Percentiles rank a stretch among this genome's conserved stretches.
Conservation (phyloP, 2,888 invertebrate genomes). For the Volucella bombylans region DNA sequence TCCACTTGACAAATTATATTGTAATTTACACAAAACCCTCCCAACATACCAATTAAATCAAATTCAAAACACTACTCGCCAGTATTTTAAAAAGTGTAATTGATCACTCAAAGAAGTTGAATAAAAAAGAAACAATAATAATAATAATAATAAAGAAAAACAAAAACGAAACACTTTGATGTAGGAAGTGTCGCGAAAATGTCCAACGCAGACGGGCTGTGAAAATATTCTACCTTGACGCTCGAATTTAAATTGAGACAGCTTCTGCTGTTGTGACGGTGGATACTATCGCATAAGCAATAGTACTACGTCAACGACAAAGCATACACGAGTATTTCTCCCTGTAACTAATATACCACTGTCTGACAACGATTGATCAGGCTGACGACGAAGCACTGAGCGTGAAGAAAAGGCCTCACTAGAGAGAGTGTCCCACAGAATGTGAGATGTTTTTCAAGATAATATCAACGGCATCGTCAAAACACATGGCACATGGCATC, state of each 20-base stretch:
- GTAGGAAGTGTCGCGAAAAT: slow-evolving; percentile 56
- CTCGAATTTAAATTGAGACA: slow-evolving; percentile 63
- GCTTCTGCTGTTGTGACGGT: slow-evolving; percentile 22
- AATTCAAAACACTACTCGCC: not conserved
- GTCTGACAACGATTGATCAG: slow-evolving; percentile 67
- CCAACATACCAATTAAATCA: not conserved
- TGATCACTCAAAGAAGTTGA: slow-evolving; percentile 23
- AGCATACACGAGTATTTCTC: slow-evolving; percentile 20
- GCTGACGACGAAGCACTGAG: slow-evolving; percentile 48
- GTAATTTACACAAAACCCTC: not conserved
- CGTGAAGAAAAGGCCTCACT: slow-evolving; percentile 22
- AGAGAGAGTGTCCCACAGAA: slow-evolving; percentile 17
- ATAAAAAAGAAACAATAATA: not conserved
- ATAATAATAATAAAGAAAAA: slow-evolving; percentile 2
- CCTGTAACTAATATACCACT: slow-evolving; percentile 48
- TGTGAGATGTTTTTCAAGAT: slow-evolving; percentile 49
- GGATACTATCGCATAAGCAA: slow-evolving; percentile 42
- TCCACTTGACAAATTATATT: not conserved
- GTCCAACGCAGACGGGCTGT: slow-evolving; percentile 61
- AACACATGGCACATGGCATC: slow-evolving; percentile 57
- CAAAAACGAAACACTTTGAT: slow-evolving; percentile 33
- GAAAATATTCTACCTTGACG: slow-evolving; percentile 67
- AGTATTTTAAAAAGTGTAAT: slow-evolving; percentile 1
- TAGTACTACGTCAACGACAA: slow-evolving; percentile 37
- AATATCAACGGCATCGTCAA: slow-evolving; percentile 66